A percentile compares a stretch with the other conserved stretches of the same genome.
Conservation (phyloP, 2,113 vertebrate genomes). For the Centropristis striata region DNA sequence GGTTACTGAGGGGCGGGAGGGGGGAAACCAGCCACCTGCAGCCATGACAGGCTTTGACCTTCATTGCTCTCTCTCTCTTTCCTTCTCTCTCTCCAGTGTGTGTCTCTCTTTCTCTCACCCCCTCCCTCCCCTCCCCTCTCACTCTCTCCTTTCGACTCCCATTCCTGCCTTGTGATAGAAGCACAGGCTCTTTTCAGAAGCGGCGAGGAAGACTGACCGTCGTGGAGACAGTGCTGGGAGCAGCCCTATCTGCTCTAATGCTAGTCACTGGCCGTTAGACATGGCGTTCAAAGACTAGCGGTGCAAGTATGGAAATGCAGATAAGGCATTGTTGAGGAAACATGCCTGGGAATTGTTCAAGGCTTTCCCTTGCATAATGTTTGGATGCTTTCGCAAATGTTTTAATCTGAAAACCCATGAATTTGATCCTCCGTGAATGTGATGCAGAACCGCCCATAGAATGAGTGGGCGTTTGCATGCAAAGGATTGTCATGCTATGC, state of each 20-base stretch:
- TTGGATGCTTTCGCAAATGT: constrained; percentile 67
- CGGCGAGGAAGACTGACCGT: constrained; percentile 81
- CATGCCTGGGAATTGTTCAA: constrained; percentile 90
- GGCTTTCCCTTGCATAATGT: constrained; percentile 83
- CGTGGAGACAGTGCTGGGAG: constrained; percentile 82
- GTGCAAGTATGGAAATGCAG: constrained; percentile 94
- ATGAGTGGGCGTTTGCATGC: constrained; percentile 51
- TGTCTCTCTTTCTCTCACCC: constrained; percentile 21
- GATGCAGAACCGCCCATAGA: constrained; percentile 33
- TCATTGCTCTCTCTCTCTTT: constrained; percentile 82
- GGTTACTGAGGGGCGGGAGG: constrained; percentile 74
- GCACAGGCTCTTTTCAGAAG: constrained; percentile 85
- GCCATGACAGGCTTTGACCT: constrained; percentile 94
- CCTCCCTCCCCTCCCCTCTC: constrained; percentile 23
- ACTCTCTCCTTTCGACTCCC: constrained; percentile 60
- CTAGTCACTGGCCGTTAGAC: constrained; percentile 89
- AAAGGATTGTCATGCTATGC: constrained; percentile 55
- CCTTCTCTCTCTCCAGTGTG: constrained; percentile 4
- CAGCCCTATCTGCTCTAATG: constrained; percentile 83
- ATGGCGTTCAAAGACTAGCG: constrained; percentile 93
- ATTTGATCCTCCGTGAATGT: constrained; percentile 61
- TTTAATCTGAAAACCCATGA: constrained; percentile 72
- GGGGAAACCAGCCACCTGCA: constrained; percentile 91
- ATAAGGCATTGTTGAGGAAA: constrained; percentile 88
- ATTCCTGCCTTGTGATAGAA: constrained; percentile 78